A percentile compares a stretch with the other conserved stretches of the same genome.
phyloP scores from a whole-genome alignment of 2,888 invertebrate genomes.

The Cosmia trapezina region DNA sequence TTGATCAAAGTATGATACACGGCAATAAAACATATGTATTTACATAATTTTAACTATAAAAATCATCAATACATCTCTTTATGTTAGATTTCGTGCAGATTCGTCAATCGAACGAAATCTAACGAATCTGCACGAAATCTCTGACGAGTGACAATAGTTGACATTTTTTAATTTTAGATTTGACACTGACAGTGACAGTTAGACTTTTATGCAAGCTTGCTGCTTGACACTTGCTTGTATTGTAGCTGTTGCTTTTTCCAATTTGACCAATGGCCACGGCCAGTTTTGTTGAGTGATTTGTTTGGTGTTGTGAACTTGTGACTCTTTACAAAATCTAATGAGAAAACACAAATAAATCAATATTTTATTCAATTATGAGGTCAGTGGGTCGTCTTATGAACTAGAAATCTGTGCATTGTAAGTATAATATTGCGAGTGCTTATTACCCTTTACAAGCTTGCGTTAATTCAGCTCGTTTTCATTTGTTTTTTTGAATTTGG shows the following conservation, averaged over 20 bases:
- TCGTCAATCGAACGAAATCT: too few species aligned
- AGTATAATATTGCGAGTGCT: slow-evolving; percentile 20
- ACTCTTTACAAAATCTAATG: neutral
- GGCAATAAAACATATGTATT: too few species aligned
- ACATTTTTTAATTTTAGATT: neutral
- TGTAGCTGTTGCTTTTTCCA: slow-evolving; percentile 25
- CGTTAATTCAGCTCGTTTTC: neutral
- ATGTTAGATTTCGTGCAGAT: too few species aligned
- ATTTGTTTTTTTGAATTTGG: slow-evolving; percentile 4
- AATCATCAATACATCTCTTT: too few species aligned
- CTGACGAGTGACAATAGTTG: too few species aligned
- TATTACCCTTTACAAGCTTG: neutral
- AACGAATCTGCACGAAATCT: too few species aligned
- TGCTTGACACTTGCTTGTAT: neutral
- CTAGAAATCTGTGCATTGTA: slow-evolving; percentile 22
- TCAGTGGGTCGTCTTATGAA: too few species aligned
- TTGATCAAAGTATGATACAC: too few species aligned
- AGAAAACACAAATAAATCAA: neutral
- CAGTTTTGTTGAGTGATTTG: slow-evolving; percentile 1
- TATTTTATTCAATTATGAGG: neutral
- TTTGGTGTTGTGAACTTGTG: slow-evolving; percentile 23
- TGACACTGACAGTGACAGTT: neutral
- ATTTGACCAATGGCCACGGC: neutral
- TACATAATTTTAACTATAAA: too few species aligned
- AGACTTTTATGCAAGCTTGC: too few species aligned